These are phyloP conservation scores for Naso thynnoides DNA, from an alignment of 2,797 vertebrate genomes.

Conservation along the genomic window DNA sequence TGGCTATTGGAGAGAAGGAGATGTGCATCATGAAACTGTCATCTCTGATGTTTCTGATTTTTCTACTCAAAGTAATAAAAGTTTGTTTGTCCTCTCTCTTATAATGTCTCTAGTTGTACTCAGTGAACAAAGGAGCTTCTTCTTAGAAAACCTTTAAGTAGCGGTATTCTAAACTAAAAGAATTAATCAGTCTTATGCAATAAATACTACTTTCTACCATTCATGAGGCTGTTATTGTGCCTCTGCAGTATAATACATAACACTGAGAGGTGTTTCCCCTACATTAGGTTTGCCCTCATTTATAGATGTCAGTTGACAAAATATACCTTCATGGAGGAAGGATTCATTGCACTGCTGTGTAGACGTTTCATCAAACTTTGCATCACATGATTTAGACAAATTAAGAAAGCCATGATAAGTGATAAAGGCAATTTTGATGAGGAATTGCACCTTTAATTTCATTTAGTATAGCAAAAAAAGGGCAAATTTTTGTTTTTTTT, in stretches of 20 bases:
- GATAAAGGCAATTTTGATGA: not conserved
- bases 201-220: not conserved
- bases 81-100: no score
- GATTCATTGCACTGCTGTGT: not conserved
- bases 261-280: not conserved
- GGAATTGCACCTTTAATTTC: not conserved
- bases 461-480: not conserved
- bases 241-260: not conserved
- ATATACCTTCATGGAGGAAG: constrained; percentile 3
- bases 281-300: constrained; percentile 9
- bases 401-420: not conserved
- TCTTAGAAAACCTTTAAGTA: no score
- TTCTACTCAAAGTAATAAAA: no score
- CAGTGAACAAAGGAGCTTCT: no score
- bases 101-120: no score
- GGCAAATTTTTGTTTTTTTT: not conserved
- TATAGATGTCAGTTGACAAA: constrained; percentile 7
- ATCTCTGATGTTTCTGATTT: no score
- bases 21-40: no score
- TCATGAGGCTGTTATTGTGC: not conserved
- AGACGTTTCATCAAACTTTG: not conserved
- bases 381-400: not conserved
- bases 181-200: not conserved
- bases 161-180: not conserved
- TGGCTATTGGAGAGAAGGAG: no score